Evolutionary conservation across 2,888 invertebrate genomes (phyloP).

Genomic region (Piscicola geometra): DNA sequence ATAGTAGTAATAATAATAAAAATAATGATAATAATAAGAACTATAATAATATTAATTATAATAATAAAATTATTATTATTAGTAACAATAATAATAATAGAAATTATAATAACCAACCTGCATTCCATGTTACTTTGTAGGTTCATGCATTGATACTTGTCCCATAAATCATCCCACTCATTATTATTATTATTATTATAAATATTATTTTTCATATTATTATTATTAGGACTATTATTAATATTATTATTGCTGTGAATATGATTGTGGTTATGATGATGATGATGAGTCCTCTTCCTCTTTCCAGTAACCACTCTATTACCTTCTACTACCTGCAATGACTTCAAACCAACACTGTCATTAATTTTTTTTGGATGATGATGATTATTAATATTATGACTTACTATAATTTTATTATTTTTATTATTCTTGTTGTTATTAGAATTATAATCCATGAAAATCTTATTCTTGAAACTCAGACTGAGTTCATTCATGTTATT

Average conservation of each 20-base stretch:
- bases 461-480: neutral
- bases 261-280: neutral
- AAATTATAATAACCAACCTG: neutral
- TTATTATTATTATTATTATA: neutral
- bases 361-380: no score
- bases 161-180: slow-evolving; percentile 10
- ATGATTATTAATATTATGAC: neutral
- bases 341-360: neutral
- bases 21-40: no score
- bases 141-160: neutral
- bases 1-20: no score
- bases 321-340: neutral
- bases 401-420: neutral
- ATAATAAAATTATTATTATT: neutral
- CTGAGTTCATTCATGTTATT: neutral
- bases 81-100: no score
- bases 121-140: neutral
- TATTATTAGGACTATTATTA: neutral
- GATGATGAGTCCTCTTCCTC: slow-evolving; percentile 9
- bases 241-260: neutral
- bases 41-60: no score
- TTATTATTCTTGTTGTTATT: neutral
- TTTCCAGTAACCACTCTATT: neutral
- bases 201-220: neutral
- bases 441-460: slow-evolving; percentile 1